Evolutionary conservation across 2,113 vertebrate species (phyloP).

Genomic region (Salvator merianae): DNA sequence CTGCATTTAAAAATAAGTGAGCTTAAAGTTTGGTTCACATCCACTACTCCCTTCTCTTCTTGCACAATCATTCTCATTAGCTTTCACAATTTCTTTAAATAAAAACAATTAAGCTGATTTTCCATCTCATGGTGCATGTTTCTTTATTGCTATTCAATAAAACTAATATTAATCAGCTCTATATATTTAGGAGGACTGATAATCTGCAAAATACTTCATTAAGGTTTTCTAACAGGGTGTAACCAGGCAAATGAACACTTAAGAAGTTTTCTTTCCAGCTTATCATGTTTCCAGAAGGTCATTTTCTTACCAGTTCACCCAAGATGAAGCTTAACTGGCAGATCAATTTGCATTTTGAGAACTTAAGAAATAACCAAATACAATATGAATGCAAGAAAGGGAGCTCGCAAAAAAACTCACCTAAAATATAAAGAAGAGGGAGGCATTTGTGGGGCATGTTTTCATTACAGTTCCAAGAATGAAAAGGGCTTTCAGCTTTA

Average conservation of each 20-base stretch:
- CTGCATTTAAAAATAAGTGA: neutral
- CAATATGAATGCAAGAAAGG: conserved; percentile 2
- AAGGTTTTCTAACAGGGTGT: neutral
- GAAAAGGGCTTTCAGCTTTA: conserved; percentile 50
- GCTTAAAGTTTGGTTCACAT: neutral
- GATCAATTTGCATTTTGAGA: neutral
- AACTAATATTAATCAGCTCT: conserved; percentile 1
- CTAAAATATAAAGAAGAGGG: conserved; percentile 16
- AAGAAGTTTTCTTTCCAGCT: neutral
- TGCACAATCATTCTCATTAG: conserved; percentile 1
- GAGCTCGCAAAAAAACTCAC: conserved; percentile 15
- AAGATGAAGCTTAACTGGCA: neutral
- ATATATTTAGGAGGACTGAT: fast-evolving
- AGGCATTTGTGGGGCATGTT: conserved; percentile 26
- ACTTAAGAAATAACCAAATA: neutral
- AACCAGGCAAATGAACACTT: neutral
- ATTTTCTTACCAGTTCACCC: neutral
- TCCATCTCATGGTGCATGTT: neutral
- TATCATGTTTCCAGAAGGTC: neutral
- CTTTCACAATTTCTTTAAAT: neutral
- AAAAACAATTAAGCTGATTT: neutral
- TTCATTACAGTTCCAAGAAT: conserved; percentile 54
- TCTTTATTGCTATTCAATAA: conserved; percentile 5
- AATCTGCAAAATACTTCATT: neutral
- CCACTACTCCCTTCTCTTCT: neutral